A percentile compares a stretch with the other conserved stretches of the same genome.
Conservation (phyloP, 2,888 invertebrate genomes). For the Lasioglossum zephyrum region DNA sequence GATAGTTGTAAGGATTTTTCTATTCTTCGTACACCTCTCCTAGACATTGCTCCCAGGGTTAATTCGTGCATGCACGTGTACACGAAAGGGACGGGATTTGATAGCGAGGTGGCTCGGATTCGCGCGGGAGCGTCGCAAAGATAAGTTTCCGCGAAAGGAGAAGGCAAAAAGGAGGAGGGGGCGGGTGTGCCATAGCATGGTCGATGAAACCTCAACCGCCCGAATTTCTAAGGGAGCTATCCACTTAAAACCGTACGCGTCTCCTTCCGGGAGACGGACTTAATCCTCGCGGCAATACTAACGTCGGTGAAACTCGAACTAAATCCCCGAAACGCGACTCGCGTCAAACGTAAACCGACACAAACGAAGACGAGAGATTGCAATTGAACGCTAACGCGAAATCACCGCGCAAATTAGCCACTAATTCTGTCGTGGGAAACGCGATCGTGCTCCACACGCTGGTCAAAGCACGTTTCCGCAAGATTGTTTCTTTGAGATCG, state of each 20-base stretch:
- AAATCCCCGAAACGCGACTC: slow-evolving; percentile 21
- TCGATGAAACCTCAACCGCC: slow-evolving; percentile 82
- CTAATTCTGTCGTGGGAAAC: slow-evolving; percentile 17
- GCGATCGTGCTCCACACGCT: slow-evolving; percentile 18
- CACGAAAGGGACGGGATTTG: background rate
- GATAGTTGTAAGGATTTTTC: background rate
- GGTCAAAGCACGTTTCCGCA: background rate
- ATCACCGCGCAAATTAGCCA: slow-evolving; percentile 13
- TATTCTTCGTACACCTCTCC: background rate
- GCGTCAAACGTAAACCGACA: slow-evolving; percentile 19
- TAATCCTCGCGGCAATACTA: slow-evolving; percentile 34
- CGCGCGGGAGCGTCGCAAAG: background rate
- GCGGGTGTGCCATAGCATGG: slow-evolving; percentile 81
- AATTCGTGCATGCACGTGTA: background rate
- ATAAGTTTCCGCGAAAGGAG: background rate
- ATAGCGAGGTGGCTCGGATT: slow-evolving; percentile 22
- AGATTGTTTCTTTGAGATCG: background rate
- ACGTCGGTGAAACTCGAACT: slow-evolving; percentile 21
- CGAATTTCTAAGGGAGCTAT: slow-evolving; percentile 39
- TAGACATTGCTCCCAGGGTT: background rate
- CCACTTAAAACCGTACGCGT: slow-evolving; percentile 28
- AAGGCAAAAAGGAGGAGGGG: slow-evolving; percentile 67
- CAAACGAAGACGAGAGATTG: background rate
- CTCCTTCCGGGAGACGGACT: slow-evolving; percentile 18
- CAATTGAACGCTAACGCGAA: slow-evolving; percentile 18